Evolutionary conservation across 2,888 invertebrate species (phyloP), one percentile per base, ranked within the genome.

Genomic region (Polietes domitor): DNA sequence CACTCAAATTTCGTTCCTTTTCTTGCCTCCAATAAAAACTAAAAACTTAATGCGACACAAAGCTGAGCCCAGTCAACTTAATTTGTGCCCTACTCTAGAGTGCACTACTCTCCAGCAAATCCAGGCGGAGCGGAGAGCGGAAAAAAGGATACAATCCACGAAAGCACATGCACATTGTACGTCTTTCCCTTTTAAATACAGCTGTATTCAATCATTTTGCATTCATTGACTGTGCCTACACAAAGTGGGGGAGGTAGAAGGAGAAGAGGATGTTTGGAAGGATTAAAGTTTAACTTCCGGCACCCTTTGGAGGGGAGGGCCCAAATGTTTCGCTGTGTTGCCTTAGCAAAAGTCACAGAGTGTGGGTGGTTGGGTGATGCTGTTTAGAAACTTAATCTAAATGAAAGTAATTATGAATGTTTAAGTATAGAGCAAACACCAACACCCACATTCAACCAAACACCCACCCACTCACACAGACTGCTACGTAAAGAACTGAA

Each of bases 391-490:
- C 77, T 84, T 84, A 84, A 84, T 84, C 77, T 80, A 80, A 84
- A 84, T 84, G 80, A 84, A 80, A 84, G 83, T 84, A 84, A 80
- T 84, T 84, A 84, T 84, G 83, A 84, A 84, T 84, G 80, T 75
- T 83, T 80, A 83, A 83, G 80, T 77, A 80, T 53, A 80, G 77
- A 71, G 75, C 63, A 75, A 84, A 74, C 72, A 76, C 75, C 78
- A 77, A 83, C 71, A 75, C 21, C 24, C n/a, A n/a, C 63, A 32
- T 6, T 2, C 32, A 28, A 6, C 32, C 63, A 32, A 50, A 50
- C 28, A 63, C 32, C 1, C n/a, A 32, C 63, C 32, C 9, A 28
- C 26, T 17, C 28, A 63, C 32, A 32, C 32, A 19, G 12, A n/a
- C n/a, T n/a, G n/a, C n/a, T n/a, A n/a, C n/a, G n/a, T n/a, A n/a